phyloP scores from a whole-genome alignment of 2,888 invertebrate species.

The Drosophila vallismaia region DNA sequence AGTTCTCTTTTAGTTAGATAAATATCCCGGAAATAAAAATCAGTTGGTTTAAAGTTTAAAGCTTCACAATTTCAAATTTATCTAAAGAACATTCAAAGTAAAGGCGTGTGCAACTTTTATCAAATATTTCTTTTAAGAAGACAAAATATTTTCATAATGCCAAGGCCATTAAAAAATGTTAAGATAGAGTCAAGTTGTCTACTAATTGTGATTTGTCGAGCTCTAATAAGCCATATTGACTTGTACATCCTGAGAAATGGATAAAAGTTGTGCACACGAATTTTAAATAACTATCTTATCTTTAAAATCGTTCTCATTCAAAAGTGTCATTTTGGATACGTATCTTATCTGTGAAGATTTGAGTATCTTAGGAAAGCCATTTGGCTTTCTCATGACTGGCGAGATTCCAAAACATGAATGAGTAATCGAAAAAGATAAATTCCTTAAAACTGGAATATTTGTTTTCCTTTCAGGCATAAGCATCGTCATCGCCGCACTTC shows the following conservation, averaged over 20 bases:
- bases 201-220: conserved; percentile 5
- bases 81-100: not conserved
- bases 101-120: conserved; percentile 1
- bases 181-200: not conserved
- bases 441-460: not conserved
- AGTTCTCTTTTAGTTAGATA: not conserved
- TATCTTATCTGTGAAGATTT: not conserved
- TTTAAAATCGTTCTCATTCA: not conserved
- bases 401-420: not conserved
- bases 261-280: not conserved
- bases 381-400: not conserved
- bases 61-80: not conserved
- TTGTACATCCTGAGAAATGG: conserved; percentile 6
- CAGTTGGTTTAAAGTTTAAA: not conserved
- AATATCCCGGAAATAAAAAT: not conserved
- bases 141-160: conserved; percentile 1
- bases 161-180: not conserved
- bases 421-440: not conserved
- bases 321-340: not conserved
- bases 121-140: not conserved
- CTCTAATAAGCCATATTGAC: not conserved
- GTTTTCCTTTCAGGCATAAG: conserved; percentile 85
- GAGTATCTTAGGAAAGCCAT: too few relatives aligned
- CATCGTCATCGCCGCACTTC: conserved; percentile 93
- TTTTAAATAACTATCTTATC: conserved; percentile 22